A percentile compares a stretch with the other conserved stretches of the same genome.
Evolutionary conservation across 2,113 vertebrate genomes (phyloP).

Genomic region (Apteryx mantelli): DNA sequence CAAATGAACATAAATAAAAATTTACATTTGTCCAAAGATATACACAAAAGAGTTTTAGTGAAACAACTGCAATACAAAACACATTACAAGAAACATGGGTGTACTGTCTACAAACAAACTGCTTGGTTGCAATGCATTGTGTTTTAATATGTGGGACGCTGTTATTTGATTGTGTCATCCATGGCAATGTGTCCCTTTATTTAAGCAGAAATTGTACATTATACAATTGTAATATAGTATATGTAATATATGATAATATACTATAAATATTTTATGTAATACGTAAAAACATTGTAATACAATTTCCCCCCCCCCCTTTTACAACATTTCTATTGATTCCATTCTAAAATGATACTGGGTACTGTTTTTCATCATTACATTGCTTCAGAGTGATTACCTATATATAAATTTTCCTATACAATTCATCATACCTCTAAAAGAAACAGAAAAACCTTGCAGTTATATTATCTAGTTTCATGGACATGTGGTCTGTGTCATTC

Average conservation of each 20-base stretch:
- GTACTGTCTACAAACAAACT: not conserved
- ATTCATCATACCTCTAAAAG: not conserved
- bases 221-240: not conserved
- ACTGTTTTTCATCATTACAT: not conserved
- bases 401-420: not conserved
- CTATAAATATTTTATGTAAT: not conserved
- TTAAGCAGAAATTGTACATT: not conserved
- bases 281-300: not conserved
- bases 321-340: not conserved
- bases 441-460: not conserved
- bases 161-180: constrained; percentile 38
- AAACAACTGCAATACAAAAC: not conserved
- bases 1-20: not conserved
- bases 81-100: not conserved
- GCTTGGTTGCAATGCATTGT: not conserved
- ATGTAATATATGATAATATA: not conserved
- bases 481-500: not conserved
- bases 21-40: not conserved
- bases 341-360: not conserved
- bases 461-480: not conserved
- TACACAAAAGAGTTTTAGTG: not conserved
- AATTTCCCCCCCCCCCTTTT: not conserved
- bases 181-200: not conserved
- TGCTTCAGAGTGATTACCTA: not conserved
- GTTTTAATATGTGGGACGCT: not conserved